Base-by-base conservation (phyloP, 2,113 vertebrate genomes). In the Hemicordylus capensis region DNA sequence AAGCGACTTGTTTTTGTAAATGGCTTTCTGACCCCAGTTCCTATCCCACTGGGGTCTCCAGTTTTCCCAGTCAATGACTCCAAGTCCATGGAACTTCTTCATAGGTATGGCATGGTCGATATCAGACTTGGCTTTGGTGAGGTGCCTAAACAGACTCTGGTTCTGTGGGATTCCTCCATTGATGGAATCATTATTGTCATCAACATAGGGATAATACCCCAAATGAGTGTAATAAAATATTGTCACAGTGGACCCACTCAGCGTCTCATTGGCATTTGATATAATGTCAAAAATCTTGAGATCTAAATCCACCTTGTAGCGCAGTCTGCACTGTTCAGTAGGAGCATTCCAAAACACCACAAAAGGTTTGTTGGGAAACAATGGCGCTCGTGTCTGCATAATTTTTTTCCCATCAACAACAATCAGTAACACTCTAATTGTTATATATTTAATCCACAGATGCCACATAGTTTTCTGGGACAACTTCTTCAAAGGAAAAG, bases 11-110 rank as follows among this genome's bases (percentile, higher is more conserved):
- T 97, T 97, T 85, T 97, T 97, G 83, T 98, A 99, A 87, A 98
- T 97, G 69, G 95, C 93, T 93, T 98, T 98, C 46, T 90, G 94
- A 19, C 97, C 98, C 98, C 98, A 98, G 88, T 98, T 99, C 86
- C 98, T 95, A 1, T 98, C 97, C 98, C 98, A 99, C 76, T 98
- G 97, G 0, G 97, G 98, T 63, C 97, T 97, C 98, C 98, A 99
- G 92, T 96, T 97, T 94, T 99, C 98, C 98, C 98, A 98, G 90
- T 98, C 98, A 63, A 99, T 98, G 80, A 99, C 96, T 9, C 94
- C 97, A 85, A 99, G 95, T 14, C 97, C 97, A 80, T 95, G 94
- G 76, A 99, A 98, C 82, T 97, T 96, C 93, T 97, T 98, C 89
- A 94, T 90, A 14, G 97, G 97, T 87, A 98, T 95, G 78, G 95